A percentile compares a stretch with the other conserved stretches of the same genome.
phyloP scores from a whole-genome alignment of 2,113 vertebrate species.

The Protomyctophum bolini region DNA sequence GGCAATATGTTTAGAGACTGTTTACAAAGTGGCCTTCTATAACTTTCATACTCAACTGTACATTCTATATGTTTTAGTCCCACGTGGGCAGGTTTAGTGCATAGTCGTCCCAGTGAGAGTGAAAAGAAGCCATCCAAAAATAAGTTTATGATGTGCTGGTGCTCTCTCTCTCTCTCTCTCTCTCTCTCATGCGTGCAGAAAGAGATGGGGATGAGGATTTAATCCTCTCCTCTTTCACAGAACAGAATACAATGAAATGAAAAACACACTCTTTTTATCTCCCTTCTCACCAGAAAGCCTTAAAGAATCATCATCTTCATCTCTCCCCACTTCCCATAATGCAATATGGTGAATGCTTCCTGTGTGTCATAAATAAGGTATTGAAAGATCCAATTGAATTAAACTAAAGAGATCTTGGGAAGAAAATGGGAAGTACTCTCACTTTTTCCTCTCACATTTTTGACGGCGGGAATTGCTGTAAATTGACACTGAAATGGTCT shows the following conservation, averaged over 20 bases:
- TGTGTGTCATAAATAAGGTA: slow-evolving; percentile 80
- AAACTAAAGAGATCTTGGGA: slow-evolving; percentile 78
- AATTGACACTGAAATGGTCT: slow-evolving; percentile 80
- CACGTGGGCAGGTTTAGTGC: neutral
- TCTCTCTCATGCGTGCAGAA: slow-evolving; percentile 35
- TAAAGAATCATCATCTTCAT: slow-evolving; percentile 72
- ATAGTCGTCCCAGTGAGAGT: slow-evolving; percentile 2
- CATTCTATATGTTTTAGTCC: neutral
- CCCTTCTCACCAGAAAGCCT: slow-evolving; percentile 69
- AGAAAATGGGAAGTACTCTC: slow-evolving; percentile 78
- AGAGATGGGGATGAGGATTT: slow-evolving; percentile 51
- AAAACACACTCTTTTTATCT: slow-evolving; percentile 76
- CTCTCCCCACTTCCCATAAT: slow-evolving; percentile 75
- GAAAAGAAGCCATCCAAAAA: slow-evolving; percentile 27
- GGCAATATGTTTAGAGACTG: neutral
- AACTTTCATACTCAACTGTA: slow-evolving; percentile 4
- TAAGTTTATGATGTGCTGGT: slow-evolving; percentile 40
- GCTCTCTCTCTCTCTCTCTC: slow-evolving; percentile 59
- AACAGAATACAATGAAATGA: slow-evolving; percentile 67
- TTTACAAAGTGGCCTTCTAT: neutral
- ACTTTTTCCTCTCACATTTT: slow-evolving; percentile 62
- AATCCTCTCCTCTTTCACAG: slow-evolving; percentile 53
- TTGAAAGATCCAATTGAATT: slow-evolving; percentile 83
- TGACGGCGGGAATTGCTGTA: slow-evolving; percentile 72
- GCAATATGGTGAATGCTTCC: slow-evolving; percentile 76